Evolutionary conservation across 92 coral and sea anemone species (phyloP).

Genomic region (Epizoanthus rinbou): DNA sequence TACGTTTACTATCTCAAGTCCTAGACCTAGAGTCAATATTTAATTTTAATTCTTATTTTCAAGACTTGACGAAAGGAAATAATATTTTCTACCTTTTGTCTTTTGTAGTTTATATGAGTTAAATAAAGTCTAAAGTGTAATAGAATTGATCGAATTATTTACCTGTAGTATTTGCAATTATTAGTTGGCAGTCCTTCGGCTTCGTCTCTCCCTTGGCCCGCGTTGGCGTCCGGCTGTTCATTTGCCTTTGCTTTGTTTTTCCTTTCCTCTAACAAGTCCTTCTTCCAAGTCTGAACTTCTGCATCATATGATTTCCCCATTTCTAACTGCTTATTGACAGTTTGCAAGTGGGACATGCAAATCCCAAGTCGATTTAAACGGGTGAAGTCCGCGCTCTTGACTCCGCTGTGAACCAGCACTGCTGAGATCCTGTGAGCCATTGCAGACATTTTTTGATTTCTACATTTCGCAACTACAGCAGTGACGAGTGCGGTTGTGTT

Average conservation of each 20-base stretch:
- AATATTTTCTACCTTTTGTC: too few relatives aligned
- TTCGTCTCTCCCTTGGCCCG: too few relatives aligned
- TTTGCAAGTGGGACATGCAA: conserved; percentile 48
- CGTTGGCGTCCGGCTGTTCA: too few relatives aligned
- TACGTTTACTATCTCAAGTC: too few relatives aligned
- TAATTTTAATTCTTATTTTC: too few relatives aligned
- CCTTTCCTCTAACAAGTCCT: conserved; percentile 20
- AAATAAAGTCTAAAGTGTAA: too few relatives aligned
- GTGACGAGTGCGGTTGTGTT: conserved; percentile 45
- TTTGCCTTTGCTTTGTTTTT: conserved; percentile 6
- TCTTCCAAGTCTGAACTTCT: conserved; percentile 33
- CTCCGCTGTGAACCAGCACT: conserved; percentile 54
- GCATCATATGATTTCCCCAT: conserved; percentile 45
- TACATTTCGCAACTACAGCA: conserved; percentile 31
- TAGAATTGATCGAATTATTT: too few relatives aligned
- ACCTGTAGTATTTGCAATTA: too few relatives aligned
- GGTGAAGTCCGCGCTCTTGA: conserved; percentile 45
- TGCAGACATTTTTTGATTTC: conserved; percentile 48
- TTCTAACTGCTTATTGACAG: conserved; percentile 46
- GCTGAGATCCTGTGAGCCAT: conserved; percentile 45
- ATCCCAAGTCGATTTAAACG: conserved; percentile 39
- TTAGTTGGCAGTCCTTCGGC: too few relatives aligned
- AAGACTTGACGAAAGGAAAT: too few relatives aligned
- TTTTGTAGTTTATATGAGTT: too few relatives aligned
- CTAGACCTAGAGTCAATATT: too few relatives aligned